Conservation (phyloP, 2,888 invertebrate species). For the Agapostemon virescens region DNA sequence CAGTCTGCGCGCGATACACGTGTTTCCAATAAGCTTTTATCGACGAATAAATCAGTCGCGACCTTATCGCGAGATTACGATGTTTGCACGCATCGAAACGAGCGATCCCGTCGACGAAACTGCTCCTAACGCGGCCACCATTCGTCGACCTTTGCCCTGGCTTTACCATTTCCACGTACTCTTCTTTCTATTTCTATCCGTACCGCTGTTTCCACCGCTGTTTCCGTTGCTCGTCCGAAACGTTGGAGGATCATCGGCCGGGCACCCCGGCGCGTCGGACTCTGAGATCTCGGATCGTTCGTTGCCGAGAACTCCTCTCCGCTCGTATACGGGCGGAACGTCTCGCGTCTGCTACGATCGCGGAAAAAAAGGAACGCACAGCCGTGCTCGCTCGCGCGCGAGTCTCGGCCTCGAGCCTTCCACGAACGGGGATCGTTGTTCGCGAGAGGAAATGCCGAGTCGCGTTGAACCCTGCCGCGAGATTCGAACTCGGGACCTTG, state of each 20-base stretch:
- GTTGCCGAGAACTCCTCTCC: background rate
- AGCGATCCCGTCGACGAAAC: slow-evolving; percentile 47
- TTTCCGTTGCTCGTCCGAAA: no score
- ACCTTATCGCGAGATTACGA: slow-evolving; percentile 75
- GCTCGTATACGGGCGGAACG: background rate
- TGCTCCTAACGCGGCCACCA: slow-evolving; percentile 2
- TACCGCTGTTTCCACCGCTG: no score
- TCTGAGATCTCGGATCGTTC: background rate
- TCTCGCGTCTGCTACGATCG: background rate
- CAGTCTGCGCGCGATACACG: slow-evolving; percentile 69
- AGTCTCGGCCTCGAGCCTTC: slow-evolving; percentile 70
- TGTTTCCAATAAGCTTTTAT: slow-evolving; percentile 77
- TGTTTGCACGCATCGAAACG: slow-evolving; percentile 64
- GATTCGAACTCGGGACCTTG: slow-evolving; percentile 80
- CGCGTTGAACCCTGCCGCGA: slow-evolving; percentile 70
- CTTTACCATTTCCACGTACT: background rate
- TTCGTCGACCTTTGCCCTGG: slow-evolving; percentile 25
- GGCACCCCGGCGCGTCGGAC: background rate
- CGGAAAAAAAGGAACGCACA: slow-evolving; percentile 23
- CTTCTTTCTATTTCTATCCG: background rate
- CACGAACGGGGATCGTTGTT: slow-evolving; percentile 72
- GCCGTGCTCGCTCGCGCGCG: slow-evolving; percentile 30
- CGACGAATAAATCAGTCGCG: slow-evolving; percentile 76
- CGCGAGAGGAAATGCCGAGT: slow-evolving; percentile 71
- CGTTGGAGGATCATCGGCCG: no score